Evolutionary conservation across 2,797 vertebrate genomes (phyloP).

Genomic region (Lutjanus campechanus): DNA sequence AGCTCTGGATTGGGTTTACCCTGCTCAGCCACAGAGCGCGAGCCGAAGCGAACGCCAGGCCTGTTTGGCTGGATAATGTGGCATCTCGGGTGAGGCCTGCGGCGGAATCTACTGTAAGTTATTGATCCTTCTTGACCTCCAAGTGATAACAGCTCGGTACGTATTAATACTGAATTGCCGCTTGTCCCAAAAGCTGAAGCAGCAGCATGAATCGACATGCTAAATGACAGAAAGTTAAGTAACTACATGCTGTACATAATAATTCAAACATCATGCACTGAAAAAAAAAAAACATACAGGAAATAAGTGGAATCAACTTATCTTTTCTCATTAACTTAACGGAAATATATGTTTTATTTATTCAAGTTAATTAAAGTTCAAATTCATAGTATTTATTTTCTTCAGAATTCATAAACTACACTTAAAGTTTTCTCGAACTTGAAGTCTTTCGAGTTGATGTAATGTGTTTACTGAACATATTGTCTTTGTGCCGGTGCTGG

Average conservation of each 20-base stretch:
- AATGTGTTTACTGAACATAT: no score
- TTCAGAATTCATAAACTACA: no score
- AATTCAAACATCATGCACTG: not conserved
- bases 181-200: not conserved
- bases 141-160: slow-evolving; percentile 18
- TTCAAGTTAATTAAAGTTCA: no score
- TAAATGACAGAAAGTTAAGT: not conserved
- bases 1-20: not conserved
- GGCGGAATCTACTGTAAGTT: slow-evolving; percentile 8
- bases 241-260: not conserved
- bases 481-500: no score
- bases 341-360: no score
- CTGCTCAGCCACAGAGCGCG: not conserved
- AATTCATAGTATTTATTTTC: no score
- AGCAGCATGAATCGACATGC: not conserved
- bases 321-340: no score
- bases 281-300: no score
- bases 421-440: no score
- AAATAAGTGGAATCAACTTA: no score
- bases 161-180: not conserved
- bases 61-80: slow-evolving; percentile 26
- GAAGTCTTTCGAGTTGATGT: no score
- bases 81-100: not conserved
- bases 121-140: slow-evolving; percentile 32
- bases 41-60: not conserved